Percentiles rank a stretch among this genome's conserved stretches.
Evolutionary conservation across 2,888 invertebrate species (phyloP).

Genomic region (Temnothorax ravouxi): DNA sequence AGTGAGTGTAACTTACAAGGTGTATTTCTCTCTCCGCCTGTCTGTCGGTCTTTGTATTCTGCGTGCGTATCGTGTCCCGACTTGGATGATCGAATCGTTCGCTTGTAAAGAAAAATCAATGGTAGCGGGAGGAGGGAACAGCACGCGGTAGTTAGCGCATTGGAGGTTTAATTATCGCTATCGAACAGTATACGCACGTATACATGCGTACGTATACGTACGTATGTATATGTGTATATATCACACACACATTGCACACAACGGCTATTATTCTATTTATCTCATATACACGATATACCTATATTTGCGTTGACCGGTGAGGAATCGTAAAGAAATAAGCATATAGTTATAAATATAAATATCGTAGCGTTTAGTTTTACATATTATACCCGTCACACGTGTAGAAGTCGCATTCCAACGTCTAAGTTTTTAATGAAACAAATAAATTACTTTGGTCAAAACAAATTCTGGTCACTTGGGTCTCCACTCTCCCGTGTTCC

Average conservation of each 20-base stretch:
- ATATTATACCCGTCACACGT: conserved; percentile 85
- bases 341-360: conserved; percentile 80
- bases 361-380: conserved; percentile 85
- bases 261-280: conserved; percentile 67
- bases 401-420: conserved; percentile 85
- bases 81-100: conserved; percentile 56
- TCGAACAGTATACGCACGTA: conserved; percentile 57
- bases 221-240: conserved; percentile 34
- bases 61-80: conserved; percentile 8
- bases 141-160: conserved; percentile 67
- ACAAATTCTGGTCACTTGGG: background rate
- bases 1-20: background rate
- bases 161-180: conserved; percentile 66
- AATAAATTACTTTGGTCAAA: conserved; percentile 85
- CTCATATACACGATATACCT: conserved; percentile 59
- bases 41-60: conserved; percentile 2
- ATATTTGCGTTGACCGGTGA: conserved; percentile 78
- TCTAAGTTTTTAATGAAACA: conserved; percentile 84
- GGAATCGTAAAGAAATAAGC: conserved; percentile 69
- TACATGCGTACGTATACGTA: conserved; percentile 31
- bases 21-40: background rate
- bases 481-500: background rate
- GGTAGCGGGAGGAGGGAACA: conserved; percentile 61
- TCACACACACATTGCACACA: no score
- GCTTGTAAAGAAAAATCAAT: conserved; percentile 72